A percentile compares a stretch with the other conserved stretches of the same genome.
phyloP scores from a whole-genome alignment of 1,140 invertebrate genomes.

The Bombus waltoni region DNA sequence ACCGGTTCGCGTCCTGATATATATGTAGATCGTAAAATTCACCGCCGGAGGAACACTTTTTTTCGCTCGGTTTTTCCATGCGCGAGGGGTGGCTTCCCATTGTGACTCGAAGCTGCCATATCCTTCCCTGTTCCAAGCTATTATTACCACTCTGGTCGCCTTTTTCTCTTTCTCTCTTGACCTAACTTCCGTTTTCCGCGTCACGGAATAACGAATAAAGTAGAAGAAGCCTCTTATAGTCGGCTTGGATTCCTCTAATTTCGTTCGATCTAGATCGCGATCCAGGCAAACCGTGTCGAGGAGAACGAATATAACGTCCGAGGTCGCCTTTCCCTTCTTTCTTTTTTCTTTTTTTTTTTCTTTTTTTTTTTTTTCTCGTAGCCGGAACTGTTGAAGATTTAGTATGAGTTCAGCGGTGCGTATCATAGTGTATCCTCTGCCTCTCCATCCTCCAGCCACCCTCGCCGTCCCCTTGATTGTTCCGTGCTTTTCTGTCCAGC shows the following conservation, averaged over 20 bases:
- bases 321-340: not conserved
- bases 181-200: not conserved
- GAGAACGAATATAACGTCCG: not conserved
- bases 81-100: not conserved
- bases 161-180: not conserved
- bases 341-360: not conserved
- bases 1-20: not conserved
- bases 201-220: not conserved
- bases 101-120: not conserved
- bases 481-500: not conserved
- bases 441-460: not conserved
- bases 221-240: too few relatives aligned
- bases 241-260: not conserved
- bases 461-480: not conserved
- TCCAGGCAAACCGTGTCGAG: not conserved
- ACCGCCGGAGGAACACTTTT: not conserved
- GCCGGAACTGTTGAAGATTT: conserved; percentile 30
- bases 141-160: not conserved
- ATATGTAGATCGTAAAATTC: not conserved
- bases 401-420: conserved; percentile 7
- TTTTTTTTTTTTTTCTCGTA: not conserved
- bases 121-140: not conserved
- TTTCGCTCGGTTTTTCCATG: not conserved
- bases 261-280: not conserved
- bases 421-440: conserved; percentile 8